phyloP scores from a whole-genome alignment of 1,140 invertebrate genomes.

The Chironomus tepperi region DNA sequence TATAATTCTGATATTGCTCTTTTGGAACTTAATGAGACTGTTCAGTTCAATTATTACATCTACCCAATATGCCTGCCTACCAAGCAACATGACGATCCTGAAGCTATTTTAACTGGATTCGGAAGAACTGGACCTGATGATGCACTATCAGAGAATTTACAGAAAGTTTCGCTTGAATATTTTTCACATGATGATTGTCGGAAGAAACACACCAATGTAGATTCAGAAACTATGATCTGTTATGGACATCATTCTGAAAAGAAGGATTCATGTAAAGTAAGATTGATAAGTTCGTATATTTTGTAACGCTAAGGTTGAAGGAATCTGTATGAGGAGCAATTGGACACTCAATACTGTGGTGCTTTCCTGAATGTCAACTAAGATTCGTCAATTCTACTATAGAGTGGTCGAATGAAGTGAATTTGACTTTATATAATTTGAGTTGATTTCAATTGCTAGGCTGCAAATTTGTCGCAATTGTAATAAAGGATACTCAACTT shows the following conservation, averaged over 20 bases:
- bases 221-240: not conserved
- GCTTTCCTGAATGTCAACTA: no score
- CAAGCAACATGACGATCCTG: not conserved
- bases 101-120: not conserved
- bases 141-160: not conserved
- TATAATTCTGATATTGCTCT: not conserved
- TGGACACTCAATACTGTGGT: no score
- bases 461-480: no score
- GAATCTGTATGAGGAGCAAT: no score
- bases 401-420: no score
- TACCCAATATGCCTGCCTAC: not conserved
- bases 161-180: not conserved
- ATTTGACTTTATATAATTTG: no score
- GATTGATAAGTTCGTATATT: no score
- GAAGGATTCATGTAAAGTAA: not conserved
- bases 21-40: not conserved
- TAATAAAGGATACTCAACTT: no score
- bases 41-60: not conserved
- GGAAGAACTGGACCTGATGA: not conserved
- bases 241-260: not conserved
- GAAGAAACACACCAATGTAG: not conserved
- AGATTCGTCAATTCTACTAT: no score
- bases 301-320: no score
- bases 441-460: no score
- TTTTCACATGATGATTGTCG: not conserved